These are phyloP conservation scores for Rugalucina vietnamica DNA, from an alignment of 2,888 invertebrate genomes.

Conservation along the genomic window DNA sequence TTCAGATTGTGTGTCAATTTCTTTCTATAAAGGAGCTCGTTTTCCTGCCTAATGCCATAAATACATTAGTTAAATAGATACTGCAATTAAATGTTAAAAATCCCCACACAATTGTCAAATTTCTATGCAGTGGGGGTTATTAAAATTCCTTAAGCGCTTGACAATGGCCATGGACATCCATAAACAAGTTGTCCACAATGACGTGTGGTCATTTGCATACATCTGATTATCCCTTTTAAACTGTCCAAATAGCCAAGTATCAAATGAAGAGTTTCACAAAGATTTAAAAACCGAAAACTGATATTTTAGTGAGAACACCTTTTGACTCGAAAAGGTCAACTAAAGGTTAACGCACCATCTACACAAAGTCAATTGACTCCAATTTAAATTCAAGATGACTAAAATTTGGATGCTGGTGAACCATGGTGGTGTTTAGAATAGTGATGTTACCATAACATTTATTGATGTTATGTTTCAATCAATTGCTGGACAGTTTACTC, in stretches of 20 bases:
- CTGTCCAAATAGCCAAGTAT: background rate
- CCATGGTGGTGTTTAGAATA: no score
- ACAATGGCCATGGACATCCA: background rate
- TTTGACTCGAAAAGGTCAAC: constrained; percentile 1
- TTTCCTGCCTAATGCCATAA: background rate
- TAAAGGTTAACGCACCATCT: no score
- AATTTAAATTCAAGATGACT: no score
- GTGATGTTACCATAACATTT: no score
- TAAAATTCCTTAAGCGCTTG: background rate
- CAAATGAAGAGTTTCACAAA: background rate
- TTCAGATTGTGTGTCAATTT: background rate
- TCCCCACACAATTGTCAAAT: background rate
- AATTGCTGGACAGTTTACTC: no score
- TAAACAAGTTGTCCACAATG: constrained; percentile 15
- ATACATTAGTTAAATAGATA: background rate
- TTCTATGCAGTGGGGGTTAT: background rate
- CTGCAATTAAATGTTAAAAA: background rate
- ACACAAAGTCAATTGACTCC: background rate
- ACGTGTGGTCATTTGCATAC: constrained; percentile 13
- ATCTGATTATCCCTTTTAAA: constrained; percentile 3
- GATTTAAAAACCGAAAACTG: constrained; percentile 3
- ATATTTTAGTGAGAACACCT: background rate
- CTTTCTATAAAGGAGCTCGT: background rate
- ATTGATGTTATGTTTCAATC: no score
- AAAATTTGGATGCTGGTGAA: no score